These are phyloP conservation scores for Bombus sylvicola DNA, from an alignment of 1,140 invertebrate genomes.

Conservation along the genomic window DNA sequence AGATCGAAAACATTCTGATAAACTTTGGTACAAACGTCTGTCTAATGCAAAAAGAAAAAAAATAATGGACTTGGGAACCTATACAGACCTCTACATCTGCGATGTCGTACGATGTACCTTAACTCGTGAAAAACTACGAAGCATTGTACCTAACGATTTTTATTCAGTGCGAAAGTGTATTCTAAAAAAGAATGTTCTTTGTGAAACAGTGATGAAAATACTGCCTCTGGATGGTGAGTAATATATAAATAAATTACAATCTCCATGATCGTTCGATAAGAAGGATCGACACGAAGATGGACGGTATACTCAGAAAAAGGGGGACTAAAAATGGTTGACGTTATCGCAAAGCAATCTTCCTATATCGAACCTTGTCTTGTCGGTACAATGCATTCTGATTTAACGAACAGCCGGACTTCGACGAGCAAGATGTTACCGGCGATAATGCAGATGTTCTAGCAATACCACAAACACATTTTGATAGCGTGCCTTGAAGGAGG, in stretches of 20 bases:
- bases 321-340: slow-evolving; percentile 30
- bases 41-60: too few species aligned
- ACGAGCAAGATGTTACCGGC: slow-evolving; percentile 50
- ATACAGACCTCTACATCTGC: too few species aligned
- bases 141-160: too few species aligned
- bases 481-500: slow-evolving; percentile 39
- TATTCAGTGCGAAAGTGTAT: too few species aligned
- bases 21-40: background rate
- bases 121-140: too few species aligned
- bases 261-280: background rate
- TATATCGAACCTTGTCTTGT: slow-evolving; percentile 43
- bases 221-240: background rate
- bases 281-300: slow-evolving; percentile 10
- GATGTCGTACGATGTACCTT: too few species aligned
- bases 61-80: too few species aligned
- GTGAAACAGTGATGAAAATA: too few species aligned
- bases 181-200: too few species aligned
- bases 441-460: slow-evolving; percentile 70
- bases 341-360: slow-evolving; percentile 33
- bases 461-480: slow-evolving; percentile 50
- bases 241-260: slow-evolving; percentile 24
- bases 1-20: background rate
- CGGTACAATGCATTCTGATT: slow-evolving; percentile 64
- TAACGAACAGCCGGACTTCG: slow-evolving; percentile 60
- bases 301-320: slow-evolving; percentile 22